phyloP scores from a whole-genome alignment of 2,797 vertebrate species.

The Leptatherina wallacei region DNA sequence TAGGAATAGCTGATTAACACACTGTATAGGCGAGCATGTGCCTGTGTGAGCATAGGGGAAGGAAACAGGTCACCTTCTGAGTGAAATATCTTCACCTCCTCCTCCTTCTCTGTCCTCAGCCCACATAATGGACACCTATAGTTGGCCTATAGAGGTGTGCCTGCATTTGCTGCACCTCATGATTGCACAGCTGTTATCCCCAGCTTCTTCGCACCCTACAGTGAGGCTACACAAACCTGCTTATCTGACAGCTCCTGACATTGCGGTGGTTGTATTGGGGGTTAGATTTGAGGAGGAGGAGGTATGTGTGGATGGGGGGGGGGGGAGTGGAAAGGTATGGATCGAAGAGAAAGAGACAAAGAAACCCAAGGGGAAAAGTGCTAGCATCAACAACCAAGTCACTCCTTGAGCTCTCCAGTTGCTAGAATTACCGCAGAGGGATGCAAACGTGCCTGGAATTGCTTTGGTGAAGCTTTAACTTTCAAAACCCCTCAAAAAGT shows the following conservation, averaged over 20 bases:
- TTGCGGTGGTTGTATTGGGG: constrained; percentile 60
- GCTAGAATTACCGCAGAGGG: constrained; percentile 77
- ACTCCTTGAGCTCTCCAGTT: constrained; percentile 77
- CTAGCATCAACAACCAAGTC: constrained; percentile 83
- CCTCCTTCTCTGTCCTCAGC: constrained; percentile 25
- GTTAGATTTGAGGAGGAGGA: constrained; percentile 31
- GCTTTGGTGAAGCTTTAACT: constrained; percentile 73
- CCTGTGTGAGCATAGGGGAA: constrained; percentile 9
- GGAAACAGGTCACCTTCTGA: constrained; percentile 70
- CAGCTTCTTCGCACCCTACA: constrained; percentile 70
- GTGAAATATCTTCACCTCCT: constrained; percentile 50
- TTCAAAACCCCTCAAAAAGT: constrained; percentile 72
- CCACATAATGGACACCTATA: constrained; percentile 51
- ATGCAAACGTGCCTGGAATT: constrained; percentile 79
- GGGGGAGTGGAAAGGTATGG: constrained; percentile 46
- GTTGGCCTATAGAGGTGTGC: constrained; percentile 54
- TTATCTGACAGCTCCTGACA: constrained; percentile 84
- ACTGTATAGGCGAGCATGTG: constrained; percentile 29
- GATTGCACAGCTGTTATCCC: constrained; percentile 78
- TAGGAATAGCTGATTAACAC: constrained; percentile 58
- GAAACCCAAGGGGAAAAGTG: constrained; percentile 75
- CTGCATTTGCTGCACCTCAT: constrained; percentile 66
- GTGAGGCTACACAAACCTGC: constrained; percentile 77
- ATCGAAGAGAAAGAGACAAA: constrained; percentile 68
- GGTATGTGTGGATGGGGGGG: constrained; percentile 5